Evolutionary conservation across 2,113 vertebrate genomes (phyloP), one percentile per base, ranked within the genome.

Genomic region (Microcebus griseorufus): DNA sequence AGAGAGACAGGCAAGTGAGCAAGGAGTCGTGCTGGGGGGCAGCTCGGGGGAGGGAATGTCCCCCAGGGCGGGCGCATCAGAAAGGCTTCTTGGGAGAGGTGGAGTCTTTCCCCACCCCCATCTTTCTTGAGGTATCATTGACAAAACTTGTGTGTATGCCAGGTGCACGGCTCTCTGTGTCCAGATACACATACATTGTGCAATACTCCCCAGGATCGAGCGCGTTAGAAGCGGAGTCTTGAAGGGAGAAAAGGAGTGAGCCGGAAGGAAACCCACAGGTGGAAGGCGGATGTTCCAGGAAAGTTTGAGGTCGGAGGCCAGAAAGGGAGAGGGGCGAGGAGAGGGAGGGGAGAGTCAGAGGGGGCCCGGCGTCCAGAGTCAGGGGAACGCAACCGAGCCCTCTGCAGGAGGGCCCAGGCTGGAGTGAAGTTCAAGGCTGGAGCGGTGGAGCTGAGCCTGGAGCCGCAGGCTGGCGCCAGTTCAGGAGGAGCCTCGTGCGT

Each of bases 331-430:
- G 55, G 10, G 2, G 16, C 12, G 14, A 51, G 23, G 55, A 42
- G 60, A 70, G 39, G 22, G 20, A 14, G 29, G 29, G 22, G 55
- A 34, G 78, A 29, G 32, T 32, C 16, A 0, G 13, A 27, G 10
- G 11, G 16, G 48, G 37, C 0, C 2, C 22, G 7, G 22, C 4
- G 27, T 9, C 34, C n/a, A 25, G 48, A n/a, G 67, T n/a, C 3
- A 0, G 0, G 29, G 32, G 34, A 32, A 32, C 39, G 37, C 9
- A 17, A 39, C 32, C 16, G 11, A 45, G 58, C 25, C 91, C 53
- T 4, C 22, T 5, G 5, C 5, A 32, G n/a, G 20, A 86, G 17
- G n/a, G 45, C 64, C 39, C 34, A 2, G 12, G 18, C 39, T 62
- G 25, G 1, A 67, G 10, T 79, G 58, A 64, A 10, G 42, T 37